These are phyloP conservation scores for Parauchenoglanis punctatus DNA, from an alignment of 2,797 vertebrate genomes.

Conservation along the genomic window DNA sequence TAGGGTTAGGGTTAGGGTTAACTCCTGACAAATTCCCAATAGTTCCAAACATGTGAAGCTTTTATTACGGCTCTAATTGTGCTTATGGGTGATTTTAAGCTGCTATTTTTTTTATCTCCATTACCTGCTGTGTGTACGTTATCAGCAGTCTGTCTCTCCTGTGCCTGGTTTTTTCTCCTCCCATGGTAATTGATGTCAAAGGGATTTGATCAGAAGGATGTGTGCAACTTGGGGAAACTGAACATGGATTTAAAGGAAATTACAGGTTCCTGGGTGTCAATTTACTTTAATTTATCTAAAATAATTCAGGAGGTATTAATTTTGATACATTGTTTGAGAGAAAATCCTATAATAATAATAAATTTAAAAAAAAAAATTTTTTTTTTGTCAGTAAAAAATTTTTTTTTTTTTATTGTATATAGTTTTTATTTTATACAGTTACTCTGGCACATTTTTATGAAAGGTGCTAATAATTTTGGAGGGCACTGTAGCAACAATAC, in stretches of 20 bases:
- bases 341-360: neutral
- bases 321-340: neutral
- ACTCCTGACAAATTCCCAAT: neutral
- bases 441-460: neutral
- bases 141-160: neutral
- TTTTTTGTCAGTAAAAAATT: neutral
- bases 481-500: neutral
- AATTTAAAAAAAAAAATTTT: neutral
- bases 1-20: too few relatives aligned
- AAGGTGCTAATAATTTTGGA: neutral
- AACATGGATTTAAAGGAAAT: neutral
- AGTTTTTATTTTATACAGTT: neutral
- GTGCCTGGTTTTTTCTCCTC: neutral
- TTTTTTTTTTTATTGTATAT: too few relatives aligned
- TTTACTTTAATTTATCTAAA: neutral
- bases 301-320: neutral
- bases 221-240: too few relatives aligned
- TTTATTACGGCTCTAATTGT: neutral
- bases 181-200: neutral
- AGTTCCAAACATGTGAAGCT: neutral
- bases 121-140: neutral
- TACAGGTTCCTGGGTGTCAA: neutral
- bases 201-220: neutral
- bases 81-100: neutral
- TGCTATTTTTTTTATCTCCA: neutral